Percentiles rank a stretch among this genome's conserved stretches.
Evolutionary conservation across 2,888 invertebrate genomes (phyloP).

Genomic region (Tachina fera): DNA sequence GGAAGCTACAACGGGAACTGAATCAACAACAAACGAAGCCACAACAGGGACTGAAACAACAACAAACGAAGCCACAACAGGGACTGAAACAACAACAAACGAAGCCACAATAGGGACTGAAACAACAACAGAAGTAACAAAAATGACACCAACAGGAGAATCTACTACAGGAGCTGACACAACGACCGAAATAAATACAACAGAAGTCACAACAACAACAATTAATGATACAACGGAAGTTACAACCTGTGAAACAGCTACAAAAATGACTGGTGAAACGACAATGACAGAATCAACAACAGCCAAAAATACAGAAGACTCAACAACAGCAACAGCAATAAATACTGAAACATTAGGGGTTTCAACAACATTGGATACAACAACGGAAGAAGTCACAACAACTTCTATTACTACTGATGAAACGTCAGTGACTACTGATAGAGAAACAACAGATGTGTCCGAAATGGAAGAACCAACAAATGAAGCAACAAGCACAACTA

Average conservation of each 20-base stretch:
- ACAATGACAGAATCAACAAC: not conserved
- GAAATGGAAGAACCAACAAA: no score
- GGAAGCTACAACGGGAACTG: constrained; percentile 18
- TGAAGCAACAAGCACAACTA: no score
- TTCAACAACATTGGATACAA: no score
- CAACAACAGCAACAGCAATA: not conserved
- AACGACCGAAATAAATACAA: not conserved
- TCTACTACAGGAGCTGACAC: not conserved
- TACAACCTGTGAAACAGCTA: not conserved
- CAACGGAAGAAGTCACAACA: no score
- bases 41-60: constrained; percentile 27
- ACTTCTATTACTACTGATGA: no score
- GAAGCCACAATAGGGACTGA: not conserved
- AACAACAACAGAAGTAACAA: not conserved
- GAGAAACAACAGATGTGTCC: no score
- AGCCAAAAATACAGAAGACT: not conserved
- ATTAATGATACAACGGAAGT: not conserved
- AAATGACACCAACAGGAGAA: not conserved
- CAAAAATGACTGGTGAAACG: no score
- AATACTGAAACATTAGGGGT: no score
- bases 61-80: not conserved
- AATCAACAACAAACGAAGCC: constrained; percentile 10
- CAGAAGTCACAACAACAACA: not conserved
- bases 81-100: not conserved
- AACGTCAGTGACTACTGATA: no score